These are phyloP conservation scores for Patella pellucida DNA, from an alignment of 2,888 invertebrate species.

Conservation along the genomic window DNA sequence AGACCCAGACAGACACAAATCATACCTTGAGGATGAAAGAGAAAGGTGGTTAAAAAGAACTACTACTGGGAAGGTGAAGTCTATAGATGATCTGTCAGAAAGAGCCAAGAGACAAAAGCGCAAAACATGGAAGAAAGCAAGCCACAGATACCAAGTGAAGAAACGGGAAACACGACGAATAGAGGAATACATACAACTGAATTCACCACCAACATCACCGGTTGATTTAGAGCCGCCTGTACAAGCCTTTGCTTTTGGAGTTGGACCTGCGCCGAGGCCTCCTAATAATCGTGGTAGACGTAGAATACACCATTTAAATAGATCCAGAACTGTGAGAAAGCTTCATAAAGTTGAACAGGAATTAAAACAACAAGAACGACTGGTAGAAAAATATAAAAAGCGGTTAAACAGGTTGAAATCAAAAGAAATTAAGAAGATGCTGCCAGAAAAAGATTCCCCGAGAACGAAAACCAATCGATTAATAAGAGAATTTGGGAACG, in stretches of 20 bases:
- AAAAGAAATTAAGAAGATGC: background rate
- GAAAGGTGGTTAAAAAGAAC: background rate
- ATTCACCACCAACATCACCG: background rate
- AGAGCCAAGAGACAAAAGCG: background rate
- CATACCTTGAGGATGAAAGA: background rate
- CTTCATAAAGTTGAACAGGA: background rate
- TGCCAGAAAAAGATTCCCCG: background rate
- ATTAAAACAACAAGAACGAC: background rate
- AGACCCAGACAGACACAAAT: background rate
- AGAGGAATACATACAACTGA: background rate
- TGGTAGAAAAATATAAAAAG: background rate
- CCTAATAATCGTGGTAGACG: background rate
- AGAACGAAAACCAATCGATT: background rate
- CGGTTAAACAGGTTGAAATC: background rate
- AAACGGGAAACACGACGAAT: background rate
- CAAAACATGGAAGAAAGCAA: background rate
- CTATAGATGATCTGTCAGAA: background rate
- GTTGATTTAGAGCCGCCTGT: background rate
- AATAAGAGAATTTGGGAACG: background rate
- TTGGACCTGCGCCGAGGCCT: too few relatives aligned
- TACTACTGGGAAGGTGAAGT: background rate
- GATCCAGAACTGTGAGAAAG: background rate
- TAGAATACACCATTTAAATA: background rate
- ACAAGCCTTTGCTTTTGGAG: background rate
- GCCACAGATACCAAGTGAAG: background rate